Base-by-base conservation (phyloP, 2,888 invertebrate genomes). In the Steromphala cineraria region DNA sequence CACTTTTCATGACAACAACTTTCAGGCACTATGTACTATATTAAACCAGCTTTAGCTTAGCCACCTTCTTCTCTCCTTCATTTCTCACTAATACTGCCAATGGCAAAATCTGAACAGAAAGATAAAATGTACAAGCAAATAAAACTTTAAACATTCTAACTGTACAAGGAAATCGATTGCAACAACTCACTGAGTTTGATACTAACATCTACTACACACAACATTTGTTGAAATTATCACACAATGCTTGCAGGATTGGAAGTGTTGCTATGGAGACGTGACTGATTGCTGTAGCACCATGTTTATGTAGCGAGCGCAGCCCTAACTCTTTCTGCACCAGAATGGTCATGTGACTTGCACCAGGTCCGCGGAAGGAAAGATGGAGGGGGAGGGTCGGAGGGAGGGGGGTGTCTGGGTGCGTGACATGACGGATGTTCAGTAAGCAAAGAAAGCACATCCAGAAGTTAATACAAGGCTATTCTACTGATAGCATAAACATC, bases 401-500 rank as follows among this genome's bases (percentile, higher is more conserved):
- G n/a, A n/a, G n/a, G 52, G 17, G 28, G 5, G 56, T 56, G 56
- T 56, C 8, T 5, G 56, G 19, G 19, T 21, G 56, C 21, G 56
- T 10, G 46, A 46, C 46, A 13, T 46, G 46, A 46, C 13, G 46
- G 46, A 46, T 46, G 46, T 46, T 46, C 28, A 36, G 31, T 78
- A 78, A 78, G 75, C 75, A 75, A 75, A 46, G 31, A 53, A 55
- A 67, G 78, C 56, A 67, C 62, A 78, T 62, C 62, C 53, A 78
- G 67, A 62, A 78, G 62, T 78, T 56, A 78, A 56, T 78, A 78
- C 78, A 40, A 40, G 36, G 56, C 78, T 78, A 78, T 21, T 78
- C 78, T 78, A 78, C 78, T 46, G 36, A 76, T 76, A 28, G 19
- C 55, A 55, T 28, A 53, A 76, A 55, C 76, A 28, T 24, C 53